Evolutionary conservation across 2,888 invertebrate species (phyloP).

Genomic region (Selenia dentaria): DNA sequence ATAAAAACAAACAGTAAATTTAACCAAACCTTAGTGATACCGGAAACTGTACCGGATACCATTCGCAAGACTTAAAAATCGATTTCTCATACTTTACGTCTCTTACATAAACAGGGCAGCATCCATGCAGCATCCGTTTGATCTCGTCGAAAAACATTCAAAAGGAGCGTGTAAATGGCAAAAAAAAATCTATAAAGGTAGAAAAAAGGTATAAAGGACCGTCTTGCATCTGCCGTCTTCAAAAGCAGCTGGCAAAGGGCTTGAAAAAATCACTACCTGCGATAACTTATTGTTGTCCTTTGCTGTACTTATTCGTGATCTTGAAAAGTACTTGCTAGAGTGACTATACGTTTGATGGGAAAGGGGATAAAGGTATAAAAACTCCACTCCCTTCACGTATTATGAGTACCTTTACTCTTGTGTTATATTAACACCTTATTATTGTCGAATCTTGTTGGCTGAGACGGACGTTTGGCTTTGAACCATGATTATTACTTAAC

Average conservation of each 20-base stretch:
- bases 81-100: conserved; percentile 37
- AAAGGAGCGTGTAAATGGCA: conserved; percentile 41
- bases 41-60: conserved; percentile 55
- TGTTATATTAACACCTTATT: too few relatives aligned
- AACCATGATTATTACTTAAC: too few relatives aligned
- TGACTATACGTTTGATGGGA: conserved; percentile 28
- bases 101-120: conserved; percentile 37
- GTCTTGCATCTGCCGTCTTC: conserved; percentile 69
- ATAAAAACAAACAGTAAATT: conserved; percentile 5
- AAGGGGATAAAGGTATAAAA: background rate
- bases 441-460: too few relatives aligned
- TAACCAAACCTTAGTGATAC: conserved; percentile 29
- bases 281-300: conserved; percentile 45
- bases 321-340: conserved; percentile 50
- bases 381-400: background rate
- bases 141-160: conserved; percentile 27
- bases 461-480: too few relatives aligned
- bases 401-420: too few relatives aligned
- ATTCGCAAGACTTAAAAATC: conserved; percentile 63
- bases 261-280: conserved; percentile 73
- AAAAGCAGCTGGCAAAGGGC: conserved; percentile 63
- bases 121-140: conserved; percentile 40
- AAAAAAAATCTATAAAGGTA: conserved; percentile 47
- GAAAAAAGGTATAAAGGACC: conserved; percentile 49
- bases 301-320: conserved; percentile 59